Conservation (phyloP, 1,140 invertebrate species). For the Megathymus violae region DNA sequence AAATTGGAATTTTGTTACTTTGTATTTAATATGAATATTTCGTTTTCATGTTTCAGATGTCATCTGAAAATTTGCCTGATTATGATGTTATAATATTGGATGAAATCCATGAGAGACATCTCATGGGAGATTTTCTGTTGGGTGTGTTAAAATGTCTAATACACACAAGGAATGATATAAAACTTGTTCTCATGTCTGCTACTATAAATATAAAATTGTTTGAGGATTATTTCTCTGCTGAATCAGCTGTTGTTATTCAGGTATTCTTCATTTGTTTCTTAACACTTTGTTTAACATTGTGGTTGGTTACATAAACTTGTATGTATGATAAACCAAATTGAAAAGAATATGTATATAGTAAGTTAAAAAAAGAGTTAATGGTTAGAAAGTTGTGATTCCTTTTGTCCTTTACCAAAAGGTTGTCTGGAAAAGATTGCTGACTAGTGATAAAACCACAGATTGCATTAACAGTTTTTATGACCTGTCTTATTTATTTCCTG, state of each 20-base stretch:
- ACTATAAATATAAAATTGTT: slow-evolving; percentile 99
- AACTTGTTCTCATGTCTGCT: slow-evolving; percentile 98
- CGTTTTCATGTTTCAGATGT: slow-evolving; percentile 84
- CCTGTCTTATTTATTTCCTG: too few species aligned
- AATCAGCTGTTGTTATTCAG: slow-evolving; percentile 92
- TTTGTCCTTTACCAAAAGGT: too few species aligned
- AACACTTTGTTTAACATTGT: too few species aligned
- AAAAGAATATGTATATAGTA: too few species aligned
- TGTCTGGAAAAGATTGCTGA: too few species aligned
- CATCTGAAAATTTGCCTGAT: slow-evolving; percentile 85
- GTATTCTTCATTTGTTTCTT: slow-evolving; percentile 82
- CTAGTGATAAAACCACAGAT: too few species aligned
- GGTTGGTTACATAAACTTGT: too few species aligned
- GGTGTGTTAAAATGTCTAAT: slow-evolving; percentile 96
- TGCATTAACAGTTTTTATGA: too few species aligned
- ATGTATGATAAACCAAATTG: too few species aligned
- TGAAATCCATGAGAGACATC: slow-evolving; percentile 98
- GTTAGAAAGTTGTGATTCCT: too few species aligned
- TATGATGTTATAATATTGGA: slow-evolving; percentile 97
- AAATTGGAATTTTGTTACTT: too few species aligned
- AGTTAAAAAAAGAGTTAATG: too few species aligned
- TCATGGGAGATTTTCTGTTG: slow-evolving; percentile 97
- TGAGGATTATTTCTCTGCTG: slow-evolving; percentile 93
- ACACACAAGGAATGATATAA: slow-evolving; percentile 91
- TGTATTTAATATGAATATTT: not conserved